These are phyloP conservation scores for Erynnis tages DNA, from an alignment of 2,888 invertebrate species.

Conservation along the genomic window DNA sequence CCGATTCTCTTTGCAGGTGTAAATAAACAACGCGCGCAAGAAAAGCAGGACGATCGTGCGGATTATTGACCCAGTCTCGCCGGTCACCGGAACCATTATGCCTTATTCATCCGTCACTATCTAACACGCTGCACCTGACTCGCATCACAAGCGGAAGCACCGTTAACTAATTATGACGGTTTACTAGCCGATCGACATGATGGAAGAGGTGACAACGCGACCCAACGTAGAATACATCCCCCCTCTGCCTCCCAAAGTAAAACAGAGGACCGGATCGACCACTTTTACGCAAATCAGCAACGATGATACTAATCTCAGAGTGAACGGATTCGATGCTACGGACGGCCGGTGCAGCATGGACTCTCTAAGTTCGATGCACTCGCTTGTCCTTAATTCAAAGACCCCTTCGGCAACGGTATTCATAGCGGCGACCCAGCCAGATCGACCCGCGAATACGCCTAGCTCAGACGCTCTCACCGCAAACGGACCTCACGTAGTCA, in stretches of 20 bases:
- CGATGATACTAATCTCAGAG: constrained; percentile 50
- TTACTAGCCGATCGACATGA: constrained; percentile 59
- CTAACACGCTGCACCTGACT: constrained; percentile 64
- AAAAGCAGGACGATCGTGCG: constrained; percentile 52
- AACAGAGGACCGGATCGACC: constrained; percentile 64
- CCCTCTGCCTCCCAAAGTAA: constrained; percentile 81
- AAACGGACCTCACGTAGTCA: constrained; percentile 84
- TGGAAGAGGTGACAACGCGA: constrained; percentile 79
- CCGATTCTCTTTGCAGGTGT: constrained; percentile 61
- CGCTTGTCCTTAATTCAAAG: constrained; percentile 80
- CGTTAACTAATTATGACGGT: constrained; percentile 74
- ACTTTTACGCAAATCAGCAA: constrained; percentile 72
- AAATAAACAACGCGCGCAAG: constrained; percentile 53
- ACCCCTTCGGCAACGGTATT: constrained; percentile 79
- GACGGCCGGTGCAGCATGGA: constrained; percentile 58
- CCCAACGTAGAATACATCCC: constrained; percentile 75
- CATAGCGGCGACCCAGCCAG: constrained; percentile 77
- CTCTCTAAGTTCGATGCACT: constrained; percentile 78
- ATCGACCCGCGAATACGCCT: constrained; percentile 70
- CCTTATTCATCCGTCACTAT: constrained; percentile 69
- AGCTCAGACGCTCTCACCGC: constrained; percentile 61
- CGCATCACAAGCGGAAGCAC: constrained; percentile 62
- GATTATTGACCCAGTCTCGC: constrained; percentile 70
- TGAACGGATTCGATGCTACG: constrained; percentile 58
- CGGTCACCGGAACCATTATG: constrained; percentile 76